These are phyloP conservation scores for Opisthograptis luteolata DNA, from an alignment of 2,888 invertebrate genomes.

Conservation along the genomic window DNA sequence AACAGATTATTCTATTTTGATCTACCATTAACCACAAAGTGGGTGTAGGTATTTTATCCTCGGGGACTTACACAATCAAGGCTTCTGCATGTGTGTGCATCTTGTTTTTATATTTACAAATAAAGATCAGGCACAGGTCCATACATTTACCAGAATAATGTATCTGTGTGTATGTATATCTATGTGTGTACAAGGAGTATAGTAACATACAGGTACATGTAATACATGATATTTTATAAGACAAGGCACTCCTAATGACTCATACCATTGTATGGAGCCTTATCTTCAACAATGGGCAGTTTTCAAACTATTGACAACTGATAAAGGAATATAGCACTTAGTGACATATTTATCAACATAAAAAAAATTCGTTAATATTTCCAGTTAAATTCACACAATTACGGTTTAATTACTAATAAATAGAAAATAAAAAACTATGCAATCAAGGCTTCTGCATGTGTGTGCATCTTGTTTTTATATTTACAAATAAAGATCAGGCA, in stretches of 20 bases:
- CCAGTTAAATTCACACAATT: no score
- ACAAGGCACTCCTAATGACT: slow-evolving; percentile 75
- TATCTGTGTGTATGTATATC: not conserved
- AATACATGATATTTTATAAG: not conserved
- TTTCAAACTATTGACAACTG: slow-evolving; percentile 18
- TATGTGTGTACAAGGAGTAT: not conserved
- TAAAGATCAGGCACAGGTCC: not conserved
- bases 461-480: slow-evolving; percentile 25
- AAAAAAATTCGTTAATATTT: no score
- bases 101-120: slow-evolving; percentile 21
- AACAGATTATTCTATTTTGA: slow-evolving; percentile 38
- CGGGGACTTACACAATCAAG: slow-evolving; percentile 40
- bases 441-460: slow-evolving; percentile 25
- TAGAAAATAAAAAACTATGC: no score
- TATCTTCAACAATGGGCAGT: slow-evolving; percentile 42
- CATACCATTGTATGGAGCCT: slow-evolving; percentile 59
- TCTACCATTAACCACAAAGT: slow-evolving; percentile 39
- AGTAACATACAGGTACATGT: not conserved
- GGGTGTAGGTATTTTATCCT: slow-evolving; percentile 37
- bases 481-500: not conserved
- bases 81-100: slow-evolving; percentile 15
- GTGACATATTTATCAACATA: slow-evolving; percentile 5
- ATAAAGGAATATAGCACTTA: slow-evolving; percentile 7
- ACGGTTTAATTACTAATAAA: no score
- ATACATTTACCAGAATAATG: not conserved